Evolutionary conservation across 2,113 vertebrate genomes (phyloP), one percentile per base, ranked within the genome.

Genomic region (Sebastes fasciatus): DNA sequence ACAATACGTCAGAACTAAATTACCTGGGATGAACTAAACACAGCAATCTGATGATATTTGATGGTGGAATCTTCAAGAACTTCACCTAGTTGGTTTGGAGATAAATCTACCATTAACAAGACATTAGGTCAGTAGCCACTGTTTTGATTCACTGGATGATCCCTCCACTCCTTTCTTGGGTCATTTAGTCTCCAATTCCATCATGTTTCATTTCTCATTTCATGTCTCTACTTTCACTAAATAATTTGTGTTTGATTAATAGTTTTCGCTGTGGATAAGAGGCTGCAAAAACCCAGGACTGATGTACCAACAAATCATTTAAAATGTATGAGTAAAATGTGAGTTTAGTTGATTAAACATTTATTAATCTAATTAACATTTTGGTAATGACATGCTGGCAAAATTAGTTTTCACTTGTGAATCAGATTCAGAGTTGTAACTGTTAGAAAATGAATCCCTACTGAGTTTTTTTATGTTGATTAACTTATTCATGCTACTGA

Each of bases 341-440:
- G 19, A 73, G 19, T 45, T 61, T 34, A 40, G 55, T 54, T 40
- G 12, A 77, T 77, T 55, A 74, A 84, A 79, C 5, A 74, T 77
- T 10, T 14, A 67, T 62, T 48, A 65, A 65, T 11, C 34, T 8
- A 76, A 54, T 77, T 67, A 77, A 46, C 34, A 80, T 43, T 64
- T 34, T 14, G 12, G 17, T 58, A 63, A 79, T 61, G 9, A 13
- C 23, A 55, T 21, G 40, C 17, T 34, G 6, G 21, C 2, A 45
- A 58, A 46, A 46, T 16, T 17, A 21, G 34, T 65, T 26, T 21
- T 58, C 5, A 58, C 19, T 77, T 46, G 3, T n/a, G 16, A 72
- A 45, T 66, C 8, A 66, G 23, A 49, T 48, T 45, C 45, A 11
- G 58, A 26, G 49, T 51, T 64, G 17, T 61, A 23, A 61, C 1